Evolutionary conservation across 2,888 invertebrate species (phyloP), one percentile per base, ranked within the genome.

Genomic region (Xanthorhoe spadicearia): DNA sequence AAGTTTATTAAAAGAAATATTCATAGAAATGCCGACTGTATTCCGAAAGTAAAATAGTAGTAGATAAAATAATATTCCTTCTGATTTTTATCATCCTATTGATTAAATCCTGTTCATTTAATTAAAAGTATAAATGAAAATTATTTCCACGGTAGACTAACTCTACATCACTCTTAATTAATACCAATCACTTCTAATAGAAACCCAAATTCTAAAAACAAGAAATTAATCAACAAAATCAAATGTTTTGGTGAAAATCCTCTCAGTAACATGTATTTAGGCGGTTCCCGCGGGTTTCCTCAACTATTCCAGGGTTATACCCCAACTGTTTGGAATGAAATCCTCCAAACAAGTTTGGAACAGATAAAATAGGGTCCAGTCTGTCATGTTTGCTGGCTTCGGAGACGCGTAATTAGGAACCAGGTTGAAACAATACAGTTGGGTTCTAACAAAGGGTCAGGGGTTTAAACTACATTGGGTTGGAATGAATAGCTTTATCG

Each of bases 281-380:
- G 57, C 38, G 13, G 18, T 53, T 57, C 63, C 63, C 60, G 10
- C 5, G 55, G 52, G 62, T 15, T n/a, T 1, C 50, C 19, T 8
- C 46, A 51, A 55, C 28, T 59, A 51, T 53, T 61, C 43, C 17
- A 58, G 35, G 50, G 54, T 15, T 35, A 19, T 13, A 15, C 54
- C 54, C 66, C 48, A 38, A 38, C 60, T n/a, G 64, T 59, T 50
- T 19, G 43, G 38, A 56, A 35, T 52, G 32, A 56, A 61, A 65
- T 61, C 65, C 65, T 48, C 38, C n/a, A 52, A 65, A 65, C 65
- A 61, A 65, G 56, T 65, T 65, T 28, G 19, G 52, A 61, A 61
- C 61, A 61, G 19, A 48, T 65, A 57, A 60, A 61, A 43, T 52
- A 53, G 56, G 61, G 65, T 57, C 60, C 32, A 59, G 49, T 64